Conservation (phyloP, 2,113 vertebrate species). For the Melospiza melodia region DNA sequence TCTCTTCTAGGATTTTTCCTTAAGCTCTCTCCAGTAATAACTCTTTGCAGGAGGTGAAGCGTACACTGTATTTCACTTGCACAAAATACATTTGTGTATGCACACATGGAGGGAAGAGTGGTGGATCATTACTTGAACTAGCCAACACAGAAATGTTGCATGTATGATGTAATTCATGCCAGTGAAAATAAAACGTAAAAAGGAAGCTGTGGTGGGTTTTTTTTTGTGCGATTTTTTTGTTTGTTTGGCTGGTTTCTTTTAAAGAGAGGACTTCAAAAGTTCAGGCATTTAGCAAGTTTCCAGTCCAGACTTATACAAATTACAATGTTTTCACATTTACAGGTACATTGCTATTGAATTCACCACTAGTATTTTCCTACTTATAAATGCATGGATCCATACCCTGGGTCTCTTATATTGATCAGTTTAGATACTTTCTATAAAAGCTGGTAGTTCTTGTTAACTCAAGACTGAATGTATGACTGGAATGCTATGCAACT, state of each 20-base stretch:
- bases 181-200: neutral
- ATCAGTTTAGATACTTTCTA: neutral
- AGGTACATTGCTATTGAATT: neutral
- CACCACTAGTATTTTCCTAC: neutral
- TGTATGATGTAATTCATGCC: neutral
- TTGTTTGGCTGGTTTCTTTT: neutral
- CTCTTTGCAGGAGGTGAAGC: neutral
- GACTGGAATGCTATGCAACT: neutral
- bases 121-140: neutral
- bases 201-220: neutral
- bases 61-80: neutral
- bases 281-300: neutral
- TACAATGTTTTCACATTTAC: neutral
- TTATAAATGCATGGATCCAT: neutral
- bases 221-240: neutral
- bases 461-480: neutral
- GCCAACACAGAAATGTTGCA: neutral
- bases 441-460: neutral
- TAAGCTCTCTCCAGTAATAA: neutral
- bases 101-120: neutral
- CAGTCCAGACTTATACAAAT: neutral
- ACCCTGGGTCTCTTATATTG: neutral
- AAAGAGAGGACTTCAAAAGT: neutral
- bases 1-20: neutral
- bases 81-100: neutral